Evolutionary conservation across 2,888 invertebrate species (phyloP).

Genomic region (Platycheirus albimanus): DNA sequence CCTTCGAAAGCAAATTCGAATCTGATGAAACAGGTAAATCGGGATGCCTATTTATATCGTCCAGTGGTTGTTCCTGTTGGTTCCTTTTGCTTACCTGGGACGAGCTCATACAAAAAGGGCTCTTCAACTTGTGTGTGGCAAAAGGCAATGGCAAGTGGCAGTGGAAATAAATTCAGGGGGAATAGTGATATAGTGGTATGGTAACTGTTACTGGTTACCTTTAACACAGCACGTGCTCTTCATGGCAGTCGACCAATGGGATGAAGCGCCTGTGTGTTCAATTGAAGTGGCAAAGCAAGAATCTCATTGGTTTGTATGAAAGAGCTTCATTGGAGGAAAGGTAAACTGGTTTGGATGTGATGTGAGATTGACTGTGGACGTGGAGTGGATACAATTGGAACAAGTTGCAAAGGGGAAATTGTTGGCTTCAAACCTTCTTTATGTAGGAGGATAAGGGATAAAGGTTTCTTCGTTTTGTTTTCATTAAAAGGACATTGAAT

Average conservation of each 20-base stretch:
- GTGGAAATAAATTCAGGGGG: slow-evolving; percentile 30
- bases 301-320: slow-evolving; percentile 56
- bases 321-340: slow-evolving; percentile 27
- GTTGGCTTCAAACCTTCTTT: slow-evolving; percentile 13
- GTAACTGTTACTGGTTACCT: slow-evolving; percentile 44
- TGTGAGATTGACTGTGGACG: background rate
- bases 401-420: slow-evolving; percentile 65
- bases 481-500: background rate
- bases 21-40: slow-evolving; percentile 66
- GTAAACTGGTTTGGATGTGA: slow-evolving; percentile 38
- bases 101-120: slow-evolving; percentile 56
- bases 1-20: slow-evolving; percentile 74
- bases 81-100: slow-evolving; percentile 47
- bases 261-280: slow-evolving; percentile 75
- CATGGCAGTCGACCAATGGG: slow-evolving; percentile 78
- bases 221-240: slow-evolving; percentile 80
- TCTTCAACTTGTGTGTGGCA: slow-evolving; percentile 27
- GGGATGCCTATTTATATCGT: slow-evolving; percentile 50
- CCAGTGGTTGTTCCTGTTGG: background rate
- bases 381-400: slow-evolving; percentile 2
- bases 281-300: slow-evolving; percentile 56
- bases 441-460: too few species aligned
- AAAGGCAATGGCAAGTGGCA: too few species aligned
- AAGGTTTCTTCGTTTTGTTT: too few species aligned
- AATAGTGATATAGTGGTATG: slow-evolving; percentile 14